Conservation (phyloP, 2,113 vertebrate genomes). For the Cebus imitator region DNA sequence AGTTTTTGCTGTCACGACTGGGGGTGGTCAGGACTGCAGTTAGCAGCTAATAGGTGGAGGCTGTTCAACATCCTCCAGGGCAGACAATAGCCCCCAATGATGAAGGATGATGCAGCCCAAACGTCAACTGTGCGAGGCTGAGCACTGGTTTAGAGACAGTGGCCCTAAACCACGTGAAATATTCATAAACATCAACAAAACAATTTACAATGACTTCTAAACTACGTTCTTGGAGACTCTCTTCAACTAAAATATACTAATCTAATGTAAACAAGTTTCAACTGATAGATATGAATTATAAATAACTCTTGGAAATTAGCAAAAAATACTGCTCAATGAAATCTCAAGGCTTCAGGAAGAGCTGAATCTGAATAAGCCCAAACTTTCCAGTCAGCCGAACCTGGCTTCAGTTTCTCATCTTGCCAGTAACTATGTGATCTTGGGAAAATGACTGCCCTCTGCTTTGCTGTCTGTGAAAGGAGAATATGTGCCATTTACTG, state of each 20-base stretch:
- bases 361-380: not conserved
- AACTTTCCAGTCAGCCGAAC: not conserved
- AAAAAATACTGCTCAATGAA: not conserved
- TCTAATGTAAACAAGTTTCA: not conserved
- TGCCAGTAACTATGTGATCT: not conserved
- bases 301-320: not conserved
- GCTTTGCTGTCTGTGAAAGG: not conserved
- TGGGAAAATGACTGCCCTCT: not conserved
- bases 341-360: not conserved
- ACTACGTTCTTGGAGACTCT: not conserved
- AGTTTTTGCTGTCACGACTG: not conserved
- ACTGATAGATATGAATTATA: not conserved
- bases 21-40: rapidly evolving
- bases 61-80: not conserved
- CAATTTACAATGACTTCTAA: not conserved
- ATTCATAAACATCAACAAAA: not conserved
- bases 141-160: not conserved
- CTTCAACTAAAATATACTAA: not conserved
- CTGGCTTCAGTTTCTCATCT: not conserved
- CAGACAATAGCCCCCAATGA: not conserved
- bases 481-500: too few species aligned
- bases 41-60: not conserved
- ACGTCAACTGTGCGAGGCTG: not conserved
- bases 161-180: not conserved
- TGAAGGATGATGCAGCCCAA: not conserved